phyloP scores from a whole-genome alignment of 30 jellyfish, hydroid and myxozoan species.

The Cassiopea xamachana region DNA sequence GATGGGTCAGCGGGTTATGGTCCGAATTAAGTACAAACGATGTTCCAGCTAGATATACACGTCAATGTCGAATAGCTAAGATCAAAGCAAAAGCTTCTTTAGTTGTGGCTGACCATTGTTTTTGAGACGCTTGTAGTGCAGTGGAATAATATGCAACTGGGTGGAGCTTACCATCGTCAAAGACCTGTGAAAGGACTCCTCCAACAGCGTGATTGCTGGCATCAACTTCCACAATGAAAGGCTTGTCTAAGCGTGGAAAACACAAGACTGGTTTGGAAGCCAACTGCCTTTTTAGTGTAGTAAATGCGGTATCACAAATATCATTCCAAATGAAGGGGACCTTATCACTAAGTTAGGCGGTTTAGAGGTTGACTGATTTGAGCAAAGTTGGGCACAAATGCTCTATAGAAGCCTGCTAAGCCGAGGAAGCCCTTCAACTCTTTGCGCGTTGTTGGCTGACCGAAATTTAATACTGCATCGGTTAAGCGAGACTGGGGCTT shows the following conservation, averaged over 20 bases:
- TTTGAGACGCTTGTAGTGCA: constrained; percentile 46
- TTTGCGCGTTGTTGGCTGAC: constrained; percentile 42
- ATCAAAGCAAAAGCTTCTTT: constrained; percentile 53
- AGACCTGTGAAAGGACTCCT: constrained; percentile 16
- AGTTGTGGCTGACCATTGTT: constrained; percentile 45
- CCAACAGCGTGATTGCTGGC: constrained; percentile 27
- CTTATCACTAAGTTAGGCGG: constrained; percentile 10
- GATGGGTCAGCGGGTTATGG: constrained; percentile 47
- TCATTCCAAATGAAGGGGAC: constrained; percentile 18
- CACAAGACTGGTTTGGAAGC: constrained; percentile 48
- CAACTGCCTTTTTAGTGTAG: neutral
- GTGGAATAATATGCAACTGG: constrained; percentile 58
- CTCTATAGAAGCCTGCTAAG: constrained; percentile 54
- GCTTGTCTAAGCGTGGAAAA: constrained; percentile 9
- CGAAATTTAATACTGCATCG: constrained; percentile 17
- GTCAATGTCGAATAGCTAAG: constrained; percentile 52
- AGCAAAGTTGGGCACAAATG: constrained; percentile 48
- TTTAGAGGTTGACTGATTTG: constrained; percentile 31
- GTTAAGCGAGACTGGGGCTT: constrained; percentile 48
- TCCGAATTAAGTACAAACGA: constrained; percentile 40
- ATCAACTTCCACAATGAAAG: constrained; percentile 34
- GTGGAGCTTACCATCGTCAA: constrained; percentile 23
- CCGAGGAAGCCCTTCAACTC: constrained; percentile 54
- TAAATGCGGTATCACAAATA: neutral
- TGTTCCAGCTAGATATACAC: constrained; percentile 53